A percentile compares a stretch with the other conserved stretches of the same genome.
These are phyloP conservation scores for Sphaerophoria rueppellii DNA, from an alignment of 2,888 invertebrate species.

Conservation along the genomic window DNA sequence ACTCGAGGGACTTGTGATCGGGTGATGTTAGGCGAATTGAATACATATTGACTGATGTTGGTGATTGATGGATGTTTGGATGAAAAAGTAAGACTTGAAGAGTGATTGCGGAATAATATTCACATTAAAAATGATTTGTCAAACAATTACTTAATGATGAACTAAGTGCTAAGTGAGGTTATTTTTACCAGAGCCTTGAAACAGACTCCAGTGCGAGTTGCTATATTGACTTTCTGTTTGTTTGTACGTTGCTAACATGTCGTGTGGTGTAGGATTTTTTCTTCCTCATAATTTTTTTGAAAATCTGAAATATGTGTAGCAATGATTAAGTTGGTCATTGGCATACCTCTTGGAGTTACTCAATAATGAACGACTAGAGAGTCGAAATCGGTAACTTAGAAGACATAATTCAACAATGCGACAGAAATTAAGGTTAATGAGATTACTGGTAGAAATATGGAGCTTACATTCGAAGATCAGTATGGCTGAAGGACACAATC, in stretches of 20 bases:
- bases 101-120: constrained; percentile 57
- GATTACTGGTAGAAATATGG: too few species aligned
- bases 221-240: neutral
- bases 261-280: neutral
- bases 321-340: too few species aligned
- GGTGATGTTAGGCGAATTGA: constrained; percentile 47
- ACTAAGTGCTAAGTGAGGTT: constrained; percentile 36
- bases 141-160: constrained; percentile 35
- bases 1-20: neutral
- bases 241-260: neutral
- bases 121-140: constrained; percentile 35
- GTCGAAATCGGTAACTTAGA: too few species aligned
- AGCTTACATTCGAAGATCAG: too few species aligned
- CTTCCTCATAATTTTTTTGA: too few species aligned
- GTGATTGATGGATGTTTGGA: constrained; percentile 36
- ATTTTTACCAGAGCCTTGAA: constrained; percentile 4
- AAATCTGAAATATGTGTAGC: too few species aligned
- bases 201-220: neutral
- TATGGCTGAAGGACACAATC: too few species aligned
- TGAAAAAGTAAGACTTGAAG: neutral
- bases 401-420: too few species aligned
- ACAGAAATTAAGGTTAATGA: too few species aligned
- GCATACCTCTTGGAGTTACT: too few species aligned
- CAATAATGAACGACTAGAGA: too few species aligned
- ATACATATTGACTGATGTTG: constrained; percentile 45